Evolutionary conservation across 2,888 invertebrate genomes (phyloP).

Genomic region (Steinernema hermaphroditum): DNA sequence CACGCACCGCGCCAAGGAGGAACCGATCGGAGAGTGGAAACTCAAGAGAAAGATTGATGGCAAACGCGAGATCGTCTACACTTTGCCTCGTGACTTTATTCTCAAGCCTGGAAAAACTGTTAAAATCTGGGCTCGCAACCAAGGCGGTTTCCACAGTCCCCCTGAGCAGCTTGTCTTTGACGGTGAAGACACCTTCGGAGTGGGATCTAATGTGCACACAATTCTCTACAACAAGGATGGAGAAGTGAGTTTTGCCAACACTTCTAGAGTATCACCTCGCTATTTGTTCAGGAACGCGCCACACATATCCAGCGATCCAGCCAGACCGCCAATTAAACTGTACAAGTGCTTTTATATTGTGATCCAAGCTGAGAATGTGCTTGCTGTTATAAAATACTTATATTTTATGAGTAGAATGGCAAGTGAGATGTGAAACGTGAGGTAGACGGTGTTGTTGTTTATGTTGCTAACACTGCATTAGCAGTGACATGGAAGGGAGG

Average conservation of each 20-base stretch:
- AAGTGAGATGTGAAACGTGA: no score
- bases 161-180: conserved; percentile 65
- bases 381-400: no score
- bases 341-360: no score
- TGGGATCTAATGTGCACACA: conserved; percentile 65
- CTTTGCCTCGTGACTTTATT: conserved; percentile 42
- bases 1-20: conserved; percentile 67
- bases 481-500: no score
- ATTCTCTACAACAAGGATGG: conserved; percentile 66
- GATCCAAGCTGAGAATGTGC: no score
- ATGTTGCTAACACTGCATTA: no score
- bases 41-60: conserved; percentile 67
- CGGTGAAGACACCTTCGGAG: conserved; percentile 65
- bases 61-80: conserved; percentile 53
- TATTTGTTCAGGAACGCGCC: conserved; percentile 45
- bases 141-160: conserved; percentile 55
- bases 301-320: conserved; percentile 47
- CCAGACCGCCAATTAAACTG: conserved; percentile 42
- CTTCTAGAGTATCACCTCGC: no score
- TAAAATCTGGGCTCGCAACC: conserved; percentile 62
- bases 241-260: conserved; percentile 57
- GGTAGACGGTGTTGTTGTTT: no score
- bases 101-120: conserved; percentile 57
- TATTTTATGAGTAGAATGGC: no score
- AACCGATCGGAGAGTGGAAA: conserved; percentile 67